These are phyloP conservation scores for Pectinophora gossypiella DNA, from an alignment of 1,140 invertebrate genomes.

Conservation along the genomic window DNA sequence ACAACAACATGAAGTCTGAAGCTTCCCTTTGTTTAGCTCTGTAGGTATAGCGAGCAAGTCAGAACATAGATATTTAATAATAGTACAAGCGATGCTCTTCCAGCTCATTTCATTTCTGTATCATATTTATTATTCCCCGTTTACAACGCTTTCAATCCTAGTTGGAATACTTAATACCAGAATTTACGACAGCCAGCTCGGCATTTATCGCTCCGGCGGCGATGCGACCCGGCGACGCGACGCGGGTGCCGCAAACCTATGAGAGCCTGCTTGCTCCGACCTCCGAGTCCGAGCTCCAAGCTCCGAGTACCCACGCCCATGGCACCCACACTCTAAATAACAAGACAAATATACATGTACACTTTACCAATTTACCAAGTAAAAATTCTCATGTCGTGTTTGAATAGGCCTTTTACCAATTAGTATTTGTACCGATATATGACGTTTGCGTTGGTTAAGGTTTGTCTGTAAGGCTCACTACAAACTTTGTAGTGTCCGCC, in stretches of 20 bases:
- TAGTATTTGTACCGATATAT: conserved; percentile 70
- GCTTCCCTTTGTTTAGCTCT: too few species aligned
- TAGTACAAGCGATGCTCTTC: too few species aligned
- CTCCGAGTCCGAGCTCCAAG: conserved; percentile 32
- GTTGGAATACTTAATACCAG: neutral
- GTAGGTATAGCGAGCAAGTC: too few species aligned
- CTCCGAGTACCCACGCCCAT: conserved; percentile 40
- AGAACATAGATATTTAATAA: too few species aligned
- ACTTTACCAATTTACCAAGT: conserved; percentile 71
- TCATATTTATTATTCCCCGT: neutral
- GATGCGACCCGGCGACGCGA: neutral
- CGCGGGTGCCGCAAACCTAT: too few species aligned
- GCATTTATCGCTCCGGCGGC: neutral
- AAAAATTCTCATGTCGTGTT: conserved; percentile 70
- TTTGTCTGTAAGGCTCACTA: conserved; percentile 45
- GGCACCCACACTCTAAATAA: conserved; percentile 69
- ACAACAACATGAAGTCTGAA: too few species aligned
- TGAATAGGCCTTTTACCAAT: conserved; percentile 73
- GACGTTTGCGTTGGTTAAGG: conserved; percentile 41
- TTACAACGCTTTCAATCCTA: neutral
- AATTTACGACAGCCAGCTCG: neutral
- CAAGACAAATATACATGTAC: conserved; percentile 69
- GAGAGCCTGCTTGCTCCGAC: conserved; percentile 7
- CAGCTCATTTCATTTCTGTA: neutral
- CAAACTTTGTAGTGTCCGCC: conserved; percentile 48